Conservation (phyloP, 1,140 invertebrate species). For the Neuroterus valhalla region DNA sequence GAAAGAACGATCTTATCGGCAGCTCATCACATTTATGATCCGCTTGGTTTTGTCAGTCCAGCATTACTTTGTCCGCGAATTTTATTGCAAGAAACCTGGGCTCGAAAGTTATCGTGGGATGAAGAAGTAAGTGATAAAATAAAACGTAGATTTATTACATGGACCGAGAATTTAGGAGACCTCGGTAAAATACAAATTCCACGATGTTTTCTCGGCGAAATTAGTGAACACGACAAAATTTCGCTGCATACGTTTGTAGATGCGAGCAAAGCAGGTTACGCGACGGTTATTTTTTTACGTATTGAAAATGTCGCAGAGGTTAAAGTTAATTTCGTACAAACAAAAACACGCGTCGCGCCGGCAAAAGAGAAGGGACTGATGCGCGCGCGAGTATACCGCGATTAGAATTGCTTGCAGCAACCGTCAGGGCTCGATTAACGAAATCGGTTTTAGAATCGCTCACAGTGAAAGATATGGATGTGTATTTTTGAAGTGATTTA, state of each 20-base stretch:
- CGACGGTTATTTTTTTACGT: conserved; percentile 5
- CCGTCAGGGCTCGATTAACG: conserved; percentile 30
- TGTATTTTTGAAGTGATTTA: conserved; percentile 39
- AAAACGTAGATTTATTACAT: conserved; percentile 35
- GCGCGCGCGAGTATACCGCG: conserved; percentile 40
- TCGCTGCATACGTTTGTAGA: conserved; percentile 34
- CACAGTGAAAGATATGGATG: conserved; percentile 25
- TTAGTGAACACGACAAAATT: background rate
- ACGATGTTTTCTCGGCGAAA: background rate
- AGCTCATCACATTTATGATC: conserved; percentile 56
- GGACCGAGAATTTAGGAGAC: conserved; percentile 38
- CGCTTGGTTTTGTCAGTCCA: conserved; percentile 58
- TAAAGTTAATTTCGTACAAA: background rate
- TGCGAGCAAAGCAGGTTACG: conserved; percentile 27
- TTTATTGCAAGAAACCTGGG: conserved; percentile 38
- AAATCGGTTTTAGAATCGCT: background rate
- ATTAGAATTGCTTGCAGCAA: conserved; percentile 43
- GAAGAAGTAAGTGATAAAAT: conserved; percentile 32
- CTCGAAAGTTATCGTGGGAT: conserved; percentile 56
- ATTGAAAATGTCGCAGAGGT: background rate
- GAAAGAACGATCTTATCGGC: background rate
- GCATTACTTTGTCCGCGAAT: conserved; percentile 52
- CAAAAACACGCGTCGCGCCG: background rate
- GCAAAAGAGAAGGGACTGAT: background rate
- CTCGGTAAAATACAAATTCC: conserved; percentile 30